These are phyloP conservation scores for Cephus pulcher DNA, from an alignment of 2,888 invertebrate genomes.

Conservation along the genomic window DNA sequence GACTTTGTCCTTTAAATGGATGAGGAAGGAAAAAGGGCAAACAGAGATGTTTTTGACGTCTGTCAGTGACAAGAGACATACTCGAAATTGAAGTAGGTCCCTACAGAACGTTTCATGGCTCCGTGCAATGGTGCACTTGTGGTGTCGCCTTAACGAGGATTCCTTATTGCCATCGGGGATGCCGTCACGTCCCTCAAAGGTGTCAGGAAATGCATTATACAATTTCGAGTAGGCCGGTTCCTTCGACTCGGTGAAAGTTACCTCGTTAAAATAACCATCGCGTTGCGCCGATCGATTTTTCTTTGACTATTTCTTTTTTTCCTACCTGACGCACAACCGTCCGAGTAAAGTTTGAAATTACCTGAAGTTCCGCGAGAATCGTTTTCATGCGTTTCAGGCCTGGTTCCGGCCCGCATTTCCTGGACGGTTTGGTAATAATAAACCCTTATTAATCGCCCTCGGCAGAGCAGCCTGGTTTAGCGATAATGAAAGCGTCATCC, in stretches of 20 bases:
- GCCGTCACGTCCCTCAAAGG: slow-evolving; percentile 3
- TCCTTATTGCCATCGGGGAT: background rate
- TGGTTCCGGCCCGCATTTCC: background rate
- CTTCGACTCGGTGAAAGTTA: background rate
- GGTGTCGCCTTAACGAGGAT: slow-evolving; percentile 1
- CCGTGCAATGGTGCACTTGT: background rate
- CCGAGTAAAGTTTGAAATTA: background rate
- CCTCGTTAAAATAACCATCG: background rate
- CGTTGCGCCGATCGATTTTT: background rate
- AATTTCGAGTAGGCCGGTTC: slow-evolving; percentile 14
- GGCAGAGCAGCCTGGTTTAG: background rate
- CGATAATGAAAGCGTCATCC: background rate
- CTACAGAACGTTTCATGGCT: background rate
- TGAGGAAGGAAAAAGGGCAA: background rate
- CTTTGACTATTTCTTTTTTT: background rate
- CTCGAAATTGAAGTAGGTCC: background rate
- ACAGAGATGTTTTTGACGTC: background rate
- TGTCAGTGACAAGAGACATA: background rate
- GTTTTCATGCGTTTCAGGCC: background rate
- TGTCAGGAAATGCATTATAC: slow-evolving; percentile 20
- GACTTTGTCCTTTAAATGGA: background rate
- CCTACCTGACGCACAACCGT: background rate
- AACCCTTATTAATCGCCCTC: background rate
- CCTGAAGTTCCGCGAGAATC: background rate
- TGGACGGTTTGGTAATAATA: background rate